These are phyloP conservation scores for Steinernema carpocapsae DNA, from an alignment of 2,888 invertebrate species.

Conservation along the genomic window DNA sequence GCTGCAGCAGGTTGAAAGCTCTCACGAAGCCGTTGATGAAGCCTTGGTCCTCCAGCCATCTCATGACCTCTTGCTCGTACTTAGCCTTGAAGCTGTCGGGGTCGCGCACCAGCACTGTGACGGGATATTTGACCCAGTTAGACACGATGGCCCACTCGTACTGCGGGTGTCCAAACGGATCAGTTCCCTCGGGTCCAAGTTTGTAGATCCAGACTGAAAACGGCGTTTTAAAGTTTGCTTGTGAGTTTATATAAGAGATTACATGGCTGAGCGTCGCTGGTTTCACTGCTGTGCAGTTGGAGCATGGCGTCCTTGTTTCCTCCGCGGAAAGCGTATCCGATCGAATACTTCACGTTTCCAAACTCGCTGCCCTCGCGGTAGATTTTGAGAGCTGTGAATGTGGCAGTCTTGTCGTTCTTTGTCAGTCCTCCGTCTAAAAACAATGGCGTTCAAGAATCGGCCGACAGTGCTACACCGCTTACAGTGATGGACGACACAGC, in stretches of 20 bases:
- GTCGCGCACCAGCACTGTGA: slow-evolving; percentile 69
- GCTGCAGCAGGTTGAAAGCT: slow-evolving; percentile 69
- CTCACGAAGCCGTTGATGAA: slow-evolving; percentile 69
- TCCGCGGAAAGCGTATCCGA: slow-evolving; percentile 69
- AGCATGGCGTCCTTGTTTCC: slow-evolving; percentile 69
- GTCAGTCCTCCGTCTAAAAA: slow-evolving; percentile 68
- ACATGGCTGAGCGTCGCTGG: slow-evolving; percentile 68
- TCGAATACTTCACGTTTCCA: slow-evolving; percentile 68
- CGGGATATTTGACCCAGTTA: slow-evolving; percentile 70
- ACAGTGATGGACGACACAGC: slow-evolving; percentile 69
- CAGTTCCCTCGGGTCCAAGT: slow-evolving; percentile 69
- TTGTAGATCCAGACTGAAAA: slow-evolving; percentile 69
- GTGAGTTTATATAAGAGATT: slow-evolving; percentile 21
- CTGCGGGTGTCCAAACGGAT: slow-evolving; percentile 69
- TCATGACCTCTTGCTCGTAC: slow-evolving; percentile 63
- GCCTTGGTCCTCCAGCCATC: slow-evolving; percentile 66
- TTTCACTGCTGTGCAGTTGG: slow-evolving; percentile 68
- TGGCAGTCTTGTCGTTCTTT: slow-evolving; percentile 69
- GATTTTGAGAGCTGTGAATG: slow-evolving; percentile 69
- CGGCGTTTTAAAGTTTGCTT: too few relatives aligned
- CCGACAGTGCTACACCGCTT: slow-evolving; percentile 38
- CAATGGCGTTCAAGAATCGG: too few relatives aligned
- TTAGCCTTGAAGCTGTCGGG: slow-evolving; percentile 68
- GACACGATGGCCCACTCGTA: slow-evolving; percentile 69
- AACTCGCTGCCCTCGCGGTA: slow-evolving; percentile 69